Evolutionary conservation across 1,140 invertebrate species (phyloP).

Genomic region (Drosophila ananassae): DNA sequence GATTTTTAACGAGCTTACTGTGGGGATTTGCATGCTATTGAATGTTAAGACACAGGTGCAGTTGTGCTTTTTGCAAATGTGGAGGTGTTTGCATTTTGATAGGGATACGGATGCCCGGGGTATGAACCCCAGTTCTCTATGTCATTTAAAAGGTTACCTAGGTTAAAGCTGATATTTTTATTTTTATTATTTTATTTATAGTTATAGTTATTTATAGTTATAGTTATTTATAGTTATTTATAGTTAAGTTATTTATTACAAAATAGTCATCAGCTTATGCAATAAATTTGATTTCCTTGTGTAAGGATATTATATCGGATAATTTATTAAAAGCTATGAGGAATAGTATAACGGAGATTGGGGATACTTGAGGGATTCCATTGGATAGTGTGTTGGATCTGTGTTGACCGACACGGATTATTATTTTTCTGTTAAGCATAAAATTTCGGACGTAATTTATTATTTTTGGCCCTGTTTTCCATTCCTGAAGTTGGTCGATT

Average conservation of each 20-base stretch:
- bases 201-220: too few species aligned
- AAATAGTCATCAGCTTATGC: conserved; percentile 15
- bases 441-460: too few species aligned
- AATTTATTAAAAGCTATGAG: conserved; percentile 15
- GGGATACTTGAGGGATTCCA: conserved; percentile 8
- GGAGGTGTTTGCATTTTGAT: conserved; percentile 7
- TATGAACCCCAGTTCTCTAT: conserved; percentile 11
- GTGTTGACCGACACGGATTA: too few species aligned
- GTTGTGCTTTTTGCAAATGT: conserved; percentile 1
- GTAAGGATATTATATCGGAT: conserved; percentile 9
- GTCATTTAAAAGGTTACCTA: conserved; percentile 1
- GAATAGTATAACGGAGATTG: conserved; percentile 10
- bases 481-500: too few species aligned
- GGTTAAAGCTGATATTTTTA: too few species aligned
- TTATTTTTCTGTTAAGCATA: too few species aligned
- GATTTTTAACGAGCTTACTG: background rate
- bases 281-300: conserved; percentile 17
- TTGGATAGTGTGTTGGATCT: conserved; percentile 3
- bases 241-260: conserved; percentile 1
- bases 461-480: too few species aligned
- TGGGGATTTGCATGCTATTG: background rate
- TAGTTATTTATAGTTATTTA: too few species aligned
- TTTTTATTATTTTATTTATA: too few species aligned
- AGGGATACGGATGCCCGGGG: conserved; percentile 1
- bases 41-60: background rate